Percentiles rank a stretch among this genome's conserved stretches.
These are phyloP conservation scores for Drosophila biarmipes DNA, from an alignment of 1,140 invertebrate species.

Conservation along the genomic window DNA sequence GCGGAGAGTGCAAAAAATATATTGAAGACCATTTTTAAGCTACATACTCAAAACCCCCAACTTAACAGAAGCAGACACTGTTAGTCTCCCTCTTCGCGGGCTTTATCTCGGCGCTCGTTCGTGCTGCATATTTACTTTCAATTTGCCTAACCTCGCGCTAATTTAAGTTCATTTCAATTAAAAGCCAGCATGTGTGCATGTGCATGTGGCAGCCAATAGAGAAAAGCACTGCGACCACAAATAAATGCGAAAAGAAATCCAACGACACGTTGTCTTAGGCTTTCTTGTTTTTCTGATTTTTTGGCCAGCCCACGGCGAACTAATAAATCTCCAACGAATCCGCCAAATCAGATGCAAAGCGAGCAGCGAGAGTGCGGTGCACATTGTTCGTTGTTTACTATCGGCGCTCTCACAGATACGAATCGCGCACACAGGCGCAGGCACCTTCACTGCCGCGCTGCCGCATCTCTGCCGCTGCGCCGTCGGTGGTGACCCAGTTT, in stretches of 20 bases:
- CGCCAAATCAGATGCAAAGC: conserved; percentile 63
- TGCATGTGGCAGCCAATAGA: conserved; percentile 50
- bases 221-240: conserved; percentile 24
- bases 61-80: background rate
- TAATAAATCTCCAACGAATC: conserved; percentile 38
- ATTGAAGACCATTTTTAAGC: no score
- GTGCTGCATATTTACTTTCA: conserved; percentile 72
- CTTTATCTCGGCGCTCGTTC: conserved; percentile 13
- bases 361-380: conserved; percentile 15
- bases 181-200: conserved; percentile 56
- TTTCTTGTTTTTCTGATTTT: background rate
- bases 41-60: background rate
- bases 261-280: conserved; percentile 20
- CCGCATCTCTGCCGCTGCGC: conserved; percentile 27
- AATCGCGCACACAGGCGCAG: conserved; percentile 17
- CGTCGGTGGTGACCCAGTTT: conserved; percentile 71
- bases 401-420: conserved; percentile 44
- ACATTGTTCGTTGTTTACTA: conserved; percentile 66
- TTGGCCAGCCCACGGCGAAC: conserved; percentile 17
- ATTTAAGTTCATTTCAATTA: conserved; percentile 82
- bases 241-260: conserved; percentile 35
- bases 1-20: no score
- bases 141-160: conserved; percentile 78
- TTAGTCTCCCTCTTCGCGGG: background rate
- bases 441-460: conserved; percentile 64